Evolutionary conservation across 1,140 invertebrate species (phyloP).

Genomic region (Tetraneura akinire): DNA sequence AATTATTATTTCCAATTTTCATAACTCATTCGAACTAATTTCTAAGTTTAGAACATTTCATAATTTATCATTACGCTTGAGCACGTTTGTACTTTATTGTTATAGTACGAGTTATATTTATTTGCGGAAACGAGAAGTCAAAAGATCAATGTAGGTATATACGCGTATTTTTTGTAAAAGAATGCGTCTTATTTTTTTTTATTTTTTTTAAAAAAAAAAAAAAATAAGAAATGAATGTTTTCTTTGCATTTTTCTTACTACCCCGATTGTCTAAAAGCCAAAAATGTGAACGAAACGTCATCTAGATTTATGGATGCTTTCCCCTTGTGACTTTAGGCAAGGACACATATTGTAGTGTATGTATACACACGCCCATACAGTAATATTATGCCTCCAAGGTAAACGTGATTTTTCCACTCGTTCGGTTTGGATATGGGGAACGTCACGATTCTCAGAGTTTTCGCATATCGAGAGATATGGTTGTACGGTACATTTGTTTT

Average conservation of each 20-base stretch:
- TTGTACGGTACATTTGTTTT: constrained; percentile 44
- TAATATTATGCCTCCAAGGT: constrained; percentile 46
- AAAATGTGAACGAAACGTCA: constrained; percentile 45
- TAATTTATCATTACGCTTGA: too few species aligned
- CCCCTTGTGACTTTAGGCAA: constrained; percentile 31
- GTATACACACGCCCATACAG: constrained; percentile 20
- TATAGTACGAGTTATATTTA: not conserved
- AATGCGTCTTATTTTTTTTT: too few species aligned
- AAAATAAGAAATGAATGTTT: not conserved
- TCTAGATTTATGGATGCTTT: constrained; percentile 50
- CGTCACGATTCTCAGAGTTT: constrained; percentile 35
- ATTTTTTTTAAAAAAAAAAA: not conserved
- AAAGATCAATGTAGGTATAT: not conserved
- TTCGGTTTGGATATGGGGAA: not conserved
- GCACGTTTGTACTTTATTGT: too few species aligned
- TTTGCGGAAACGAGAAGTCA: not conserved
- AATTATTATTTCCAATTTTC: too few species aligned
- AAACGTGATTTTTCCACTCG: constrained; percentile 48
- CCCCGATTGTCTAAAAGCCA: constrained; percentile 30
- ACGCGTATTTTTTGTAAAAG: constrained; percentile 5
- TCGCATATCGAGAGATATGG: constrained; percentile 25
- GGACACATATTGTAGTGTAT: constrained; percentile 24
- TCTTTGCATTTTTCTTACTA: constrained; percentile 1
- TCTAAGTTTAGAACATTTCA: too few species aligned
- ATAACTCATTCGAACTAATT: too few species aligned